Evolutionary conservation across 2,797 vertebrate genomes (phyloP), one percentile per base, ranked within the genome.

Genomic region (Neomorphus geoffroyi): DNA sequence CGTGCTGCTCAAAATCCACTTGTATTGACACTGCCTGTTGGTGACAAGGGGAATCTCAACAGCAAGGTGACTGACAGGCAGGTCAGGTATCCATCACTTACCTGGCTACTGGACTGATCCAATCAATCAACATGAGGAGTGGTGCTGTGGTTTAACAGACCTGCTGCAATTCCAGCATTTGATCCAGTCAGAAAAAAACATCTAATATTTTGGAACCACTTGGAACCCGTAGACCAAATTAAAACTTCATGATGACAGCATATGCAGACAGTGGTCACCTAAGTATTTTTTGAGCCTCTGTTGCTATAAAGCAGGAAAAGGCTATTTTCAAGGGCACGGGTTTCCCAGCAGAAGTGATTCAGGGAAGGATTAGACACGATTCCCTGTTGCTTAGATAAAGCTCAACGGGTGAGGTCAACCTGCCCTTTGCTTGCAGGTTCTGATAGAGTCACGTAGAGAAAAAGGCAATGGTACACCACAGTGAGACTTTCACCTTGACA

Each of bases 241-340:
- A 50, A 80, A 66, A 30, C 27, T 46, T 2, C 0, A 35, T 0
- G 0, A 28, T 22, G 23, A 53, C 30, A 77, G 50, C 15, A 2
- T 12, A 41, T 12, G 18, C 41, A 4, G 1, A 13, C 28, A 32
- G 3, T 3, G 27, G 10, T 35, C 14, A 26, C 50, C 13, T 10
- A 16, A 48, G 32, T 32, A 6, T 66, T 45, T 77, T 74, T 78
- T 10, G 79, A 69, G 43, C 26, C 18, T 12, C n/a, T 48, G 45
- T 41, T 73, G 45, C 62, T 56, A 11, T 19, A 73, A 50, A 79
- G 79, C n/a, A 92, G 35, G 24, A 62, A 73, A 73, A 37, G 9
- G 43, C 45, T 67, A 1, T 13, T 80, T 91, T 82, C 32, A 51
- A 18, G 12, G 77, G 18, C 3, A 13, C 48, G 33, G 32, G 48